Evolutionary conservation across 2,113 vertebrate genomes (phyloP).

Genomic region (Megalops atlanticus): DNA sequence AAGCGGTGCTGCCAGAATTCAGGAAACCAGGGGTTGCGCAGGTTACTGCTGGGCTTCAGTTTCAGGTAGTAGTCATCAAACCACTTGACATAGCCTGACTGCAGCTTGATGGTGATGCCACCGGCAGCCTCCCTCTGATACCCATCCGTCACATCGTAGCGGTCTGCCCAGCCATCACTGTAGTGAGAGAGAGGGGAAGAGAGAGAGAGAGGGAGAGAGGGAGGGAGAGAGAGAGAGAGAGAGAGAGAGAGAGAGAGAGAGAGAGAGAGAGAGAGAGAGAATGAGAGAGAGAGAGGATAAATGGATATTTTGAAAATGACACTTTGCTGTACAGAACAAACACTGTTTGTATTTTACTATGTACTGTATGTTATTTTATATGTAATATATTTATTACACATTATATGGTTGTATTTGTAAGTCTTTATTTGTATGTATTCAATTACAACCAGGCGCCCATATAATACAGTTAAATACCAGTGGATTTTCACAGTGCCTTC

Average conservation of each 20-base stretch:
- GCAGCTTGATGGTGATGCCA: constrained; percentile 97
- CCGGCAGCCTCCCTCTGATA: constrained; percentile 91
- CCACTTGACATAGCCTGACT: constrained; percentile 95
- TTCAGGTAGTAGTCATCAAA: constrained; percentile 97
- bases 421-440: no score
- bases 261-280: constrained; percentile 25
- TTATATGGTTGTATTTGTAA: no score
- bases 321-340: not conserved
- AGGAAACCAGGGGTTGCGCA: constrained; percentile 94
- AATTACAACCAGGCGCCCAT: no score
- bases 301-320: not conserved
- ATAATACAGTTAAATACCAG: no score
- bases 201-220: constrained; percentile 26
- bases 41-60: constrained; percentile 87
- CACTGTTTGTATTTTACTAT: not conserved
- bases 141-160: constrained; percentile 92
- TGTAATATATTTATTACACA: no score
- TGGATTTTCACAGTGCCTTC: no score
- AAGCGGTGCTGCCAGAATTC: constrained; percentile 98
- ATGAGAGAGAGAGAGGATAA: not conserved
- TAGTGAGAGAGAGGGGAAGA: not conserved
- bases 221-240: not conserved
- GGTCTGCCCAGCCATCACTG: constrained; percentile 98
- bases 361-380: no score
- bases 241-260: not conserved